A percentile compares a stretch with the other conserved stretches of the same genome.
phyloP scores from a whole-genome alignment of 2,113 vertebrate species.

The Chunga burmeisteri region DNA sequence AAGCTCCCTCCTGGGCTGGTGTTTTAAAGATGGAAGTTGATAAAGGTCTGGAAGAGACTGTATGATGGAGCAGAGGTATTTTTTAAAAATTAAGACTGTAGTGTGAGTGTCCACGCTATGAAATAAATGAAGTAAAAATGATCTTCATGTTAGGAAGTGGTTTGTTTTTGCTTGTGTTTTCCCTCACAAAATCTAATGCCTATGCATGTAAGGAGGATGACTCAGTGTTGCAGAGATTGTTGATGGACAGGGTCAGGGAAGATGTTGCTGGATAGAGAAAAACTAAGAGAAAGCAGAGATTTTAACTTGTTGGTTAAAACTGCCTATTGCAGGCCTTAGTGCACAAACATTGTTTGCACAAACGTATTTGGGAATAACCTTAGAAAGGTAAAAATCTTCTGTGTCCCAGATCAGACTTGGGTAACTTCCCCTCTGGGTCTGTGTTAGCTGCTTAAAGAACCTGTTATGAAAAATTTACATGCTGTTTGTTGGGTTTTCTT shows the following conservation, averaged over 20 bases:
- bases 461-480: neutral
- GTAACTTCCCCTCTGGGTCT: neutral
- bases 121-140: neutral
- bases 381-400: neutral
- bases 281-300: neutral
- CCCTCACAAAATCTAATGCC: neutral
- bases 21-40: neutral
- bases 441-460: neutral
- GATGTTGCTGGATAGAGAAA: neutral
- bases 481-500: neutral
- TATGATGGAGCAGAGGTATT: neutral
- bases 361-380: neutral
- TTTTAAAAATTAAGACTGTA: neutral
- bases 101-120: neutral
- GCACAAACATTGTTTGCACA: neutral
- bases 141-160: neutral
- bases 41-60: neutral
- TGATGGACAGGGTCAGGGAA: neutral
- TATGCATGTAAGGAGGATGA: neutral
- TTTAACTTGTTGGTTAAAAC: neutral
- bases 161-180: neutral
- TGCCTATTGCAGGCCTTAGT: neutral
- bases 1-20: neutral
- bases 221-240: neutral
- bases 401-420: neutral